Evolutionary conservation across 1,140 invertebrate species (phyloP), one percentile per base, ranked within the genome.

Genomic region (Drosophila burlai): DNA sequence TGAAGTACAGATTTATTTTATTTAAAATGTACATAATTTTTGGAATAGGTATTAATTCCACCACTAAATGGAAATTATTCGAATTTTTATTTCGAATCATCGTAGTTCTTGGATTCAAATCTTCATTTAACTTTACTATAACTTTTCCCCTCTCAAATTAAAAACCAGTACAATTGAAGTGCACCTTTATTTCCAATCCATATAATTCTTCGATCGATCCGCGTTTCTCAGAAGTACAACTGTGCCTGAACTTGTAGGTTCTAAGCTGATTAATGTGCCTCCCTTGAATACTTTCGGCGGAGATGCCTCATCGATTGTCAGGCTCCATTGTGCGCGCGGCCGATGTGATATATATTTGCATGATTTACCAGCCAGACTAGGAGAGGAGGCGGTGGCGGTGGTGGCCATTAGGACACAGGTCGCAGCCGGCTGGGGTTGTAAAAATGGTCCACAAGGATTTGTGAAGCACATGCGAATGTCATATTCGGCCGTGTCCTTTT

Each of bases 391-490:
- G 16, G 16, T 34, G 52, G 31, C 11, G 18, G n/a, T 1, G 10
- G 36, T n/a, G 34, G 47, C 52, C 55, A 72, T 73, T 72, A 58
- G 55, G 57, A 61, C 21, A 40, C 31, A 29, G 24, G 16, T 59
- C 36, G 52, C 47, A 69, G 38, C 31, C 42, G 50, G 52, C 42
- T 76, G 38, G 52, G 46, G 61, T 15, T 67, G 72, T 74, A 77
- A 77, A 68, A 77, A 69, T 69, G 74, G 55, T 55, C 71, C 71
- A 24, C 43, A 18, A 60, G 55, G 72, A 75, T 45, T 50, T 67
- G 50, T 21, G 38, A 36, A 58, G 42, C 71, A 72, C 46, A 52
- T 59, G 54, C 69, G 69, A 60, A 73, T 73, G 69, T 73, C 69
- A 73, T 72, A 73, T 50, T 72, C 26, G 68, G 50, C 40, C 50